phyloP scores from a whole-genome alignment of 2,797 vertebrate genomes.

The Gila robusta region DNA sequence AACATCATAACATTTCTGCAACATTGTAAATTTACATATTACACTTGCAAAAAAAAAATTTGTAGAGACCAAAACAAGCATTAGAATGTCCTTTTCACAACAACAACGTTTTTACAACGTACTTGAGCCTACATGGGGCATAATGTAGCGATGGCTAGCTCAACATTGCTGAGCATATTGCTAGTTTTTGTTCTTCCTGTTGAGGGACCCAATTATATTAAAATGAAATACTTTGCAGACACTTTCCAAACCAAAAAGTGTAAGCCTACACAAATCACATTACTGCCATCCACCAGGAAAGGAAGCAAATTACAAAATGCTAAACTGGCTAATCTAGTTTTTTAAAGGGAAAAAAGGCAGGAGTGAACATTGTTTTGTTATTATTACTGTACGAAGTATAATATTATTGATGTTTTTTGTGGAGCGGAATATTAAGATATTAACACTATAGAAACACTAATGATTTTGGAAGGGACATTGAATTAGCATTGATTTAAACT shows the following conservation, averaged over 20 bases:
- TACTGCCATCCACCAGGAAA: conserved; percentile 2
- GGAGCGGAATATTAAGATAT: background rate
- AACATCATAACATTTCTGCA: background rate
- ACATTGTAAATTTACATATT: background rate
- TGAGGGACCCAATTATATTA: conserved; percentile 10
- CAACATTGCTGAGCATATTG: background rate
- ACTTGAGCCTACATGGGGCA: background rate
- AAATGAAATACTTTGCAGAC: background rate
- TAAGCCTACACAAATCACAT: background rate
- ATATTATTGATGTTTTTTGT: background rate
- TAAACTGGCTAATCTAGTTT: background rate
- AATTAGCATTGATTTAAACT: background rate
- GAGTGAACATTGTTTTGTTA: background rate
- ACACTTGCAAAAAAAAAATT: background rate
- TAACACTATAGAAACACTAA: background rate
- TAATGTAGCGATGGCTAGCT: background rate
- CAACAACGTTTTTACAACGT: background rate
- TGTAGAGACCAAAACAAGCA: background rate
- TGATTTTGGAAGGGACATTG: background rate
- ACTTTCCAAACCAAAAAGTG: background rate
- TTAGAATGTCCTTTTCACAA: background rate
- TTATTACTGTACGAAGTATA: background rate
- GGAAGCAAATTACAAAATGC: background rate
- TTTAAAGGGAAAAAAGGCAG: background rate
- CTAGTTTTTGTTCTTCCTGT: background rate